Conservation (phyloP, 2,888 invertebrate genomes). For the Cryptosula pallasiana region DNA sequence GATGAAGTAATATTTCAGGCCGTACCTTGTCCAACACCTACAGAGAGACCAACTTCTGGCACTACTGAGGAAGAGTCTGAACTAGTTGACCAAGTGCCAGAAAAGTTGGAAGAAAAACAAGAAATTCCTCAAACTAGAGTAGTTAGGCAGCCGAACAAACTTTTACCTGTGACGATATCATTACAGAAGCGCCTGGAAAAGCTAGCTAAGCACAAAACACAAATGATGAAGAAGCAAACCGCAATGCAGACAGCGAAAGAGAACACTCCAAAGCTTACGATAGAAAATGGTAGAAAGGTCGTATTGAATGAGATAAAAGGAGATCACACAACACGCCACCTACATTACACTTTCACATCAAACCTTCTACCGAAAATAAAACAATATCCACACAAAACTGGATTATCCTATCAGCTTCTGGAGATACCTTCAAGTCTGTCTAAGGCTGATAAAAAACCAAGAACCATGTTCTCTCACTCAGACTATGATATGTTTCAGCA, state of each 20-base stretch:
- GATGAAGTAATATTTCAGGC: not conserved
- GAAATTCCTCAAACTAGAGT: not conserved
- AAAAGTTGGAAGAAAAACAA: not conserved
- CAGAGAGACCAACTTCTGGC: not conserved
- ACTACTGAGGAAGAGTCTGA: not conserved
- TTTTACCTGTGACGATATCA: not conserved
- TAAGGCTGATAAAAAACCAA: not conserved
- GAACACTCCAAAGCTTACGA: not conserved
- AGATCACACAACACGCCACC: not conserved
- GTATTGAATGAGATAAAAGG: not conserved
- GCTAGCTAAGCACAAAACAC: constrained; percentile 13
- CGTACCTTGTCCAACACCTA: constrained; percentile 12
- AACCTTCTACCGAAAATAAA: constrained; percentile 8
- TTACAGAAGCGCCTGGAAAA: constrained; percentile 15
- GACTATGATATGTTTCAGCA: constrained; percentile 12
- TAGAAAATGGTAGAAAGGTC: not conserved
- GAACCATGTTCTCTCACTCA: constrained; percentile 9
- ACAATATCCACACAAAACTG: not conserved
- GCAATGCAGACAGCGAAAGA: not conserved
- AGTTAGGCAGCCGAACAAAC: not conserved
- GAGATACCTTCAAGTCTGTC: not conserved
- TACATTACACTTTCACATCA: not conserved
- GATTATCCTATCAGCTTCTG: constrained; percentile 11
- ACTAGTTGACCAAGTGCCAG: not conserved
- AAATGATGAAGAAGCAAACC: not conserved